These are phyloP conservation scores for Myodes glareolus DNA, from an alignment of 2,113 vertebrate genomes.

Conservation along the genomic window DNA sequence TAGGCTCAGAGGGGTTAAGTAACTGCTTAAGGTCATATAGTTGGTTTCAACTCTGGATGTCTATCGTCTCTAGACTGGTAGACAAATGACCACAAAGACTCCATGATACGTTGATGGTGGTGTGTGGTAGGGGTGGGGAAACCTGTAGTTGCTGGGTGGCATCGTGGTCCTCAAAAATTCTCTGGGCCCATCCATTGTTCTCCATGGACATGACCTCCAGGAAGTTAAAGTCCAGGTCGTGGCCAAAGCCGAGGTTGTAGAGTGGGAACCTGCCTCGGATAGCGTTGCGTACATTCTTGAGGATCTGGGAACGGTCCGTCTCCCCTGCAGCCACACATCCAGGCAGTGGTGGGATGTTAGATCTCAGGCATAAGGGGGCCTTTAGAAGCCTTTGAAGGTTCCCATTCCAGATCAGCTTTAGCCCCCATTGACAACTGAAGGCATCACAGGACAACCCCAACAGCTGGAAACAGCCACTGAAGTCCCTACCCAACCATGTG, in stretches of 20 bases:
- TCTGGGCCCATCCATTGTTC: constrained; percentile 87
- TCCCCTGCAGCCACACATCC: constrained; percentile 84
- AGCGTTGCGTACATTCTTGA: constrained; percentile 84
- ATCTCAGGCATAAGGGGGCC: not conserved
- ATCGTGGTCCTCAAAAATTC: constrained; percentile 91
- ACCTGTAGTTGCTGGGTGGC: constrained; percentile 91
- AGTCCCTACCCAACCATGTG: not conserved
- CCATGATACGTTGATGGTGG: accelerated
- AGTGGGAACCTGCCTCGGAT: constrained; percentile 89
- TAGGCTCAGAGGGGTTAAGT: not conserved
- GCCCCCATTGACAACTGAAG: not conserved
- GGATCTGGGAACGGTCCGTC: constrained; percentile 85
- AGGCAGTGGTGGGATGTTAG: not conserved
- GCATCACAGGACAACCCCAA: not conserved
- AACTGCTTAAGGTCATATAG: not conserved
- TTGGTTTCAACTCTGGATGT: not conserved
- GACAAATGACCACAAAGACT: not conserved
- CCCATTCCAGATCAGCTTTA: not conserved
- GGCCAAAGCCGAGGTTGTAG: constrained; percentile 92
- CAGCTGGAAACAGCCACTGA: not conserved
- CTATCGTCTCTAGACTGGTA: not conserved
- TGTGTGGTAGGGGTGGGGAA: not conserved
- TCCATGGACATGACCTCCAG: constrained; percentile 90
- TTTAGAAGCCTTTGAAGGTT: not conserved
- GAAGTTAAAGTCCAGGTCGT: constrained; percentile 89